Conservation (phyloP, 2,113 vertebrate species). For the Alligator mississippiensis region DNA sequence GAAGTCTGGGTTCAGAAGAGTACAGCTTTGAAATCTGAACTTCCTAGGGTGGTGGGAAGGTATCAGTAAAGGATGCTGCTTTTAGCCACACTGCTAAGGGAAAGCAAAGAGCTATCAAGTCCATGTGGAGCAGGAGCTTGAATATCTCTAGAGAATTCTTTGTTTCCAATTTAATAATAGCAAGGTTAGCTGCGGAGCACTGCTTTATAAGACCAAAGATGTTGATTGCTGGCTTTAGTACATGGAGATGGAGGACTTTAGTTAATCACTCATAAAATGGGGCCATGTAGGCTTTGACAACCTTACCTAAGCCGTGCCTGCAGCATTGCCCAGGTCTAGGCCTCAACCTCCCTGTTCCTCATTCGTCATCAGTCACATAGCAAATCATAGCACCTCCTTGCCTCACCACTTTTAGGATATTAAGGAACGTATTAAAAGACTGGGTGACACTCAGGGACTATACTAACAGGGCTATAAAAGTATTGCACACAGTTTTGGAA, state of each 20-base stretch:
- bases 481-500: not conserved
- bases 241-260: not conserved
- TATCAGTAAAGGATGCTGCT: not conserved
- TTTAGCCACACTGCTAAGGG: accelerated
- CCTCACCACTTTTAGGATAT: not conserved
- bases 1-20: too few relatives aligned
- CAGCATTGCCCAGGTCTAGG: not conserved
- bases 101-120: not conserved
- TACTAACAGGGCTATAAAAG: not conserved
- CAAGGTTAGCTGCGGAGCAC: accelerated
- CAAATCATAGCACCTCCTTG: not conserved
- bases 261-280: not conserved
- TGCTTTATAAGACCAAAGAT: not conserved
- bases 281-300: not conserved
- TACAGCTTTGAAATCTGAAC: not conserved
- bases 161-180: not conserved
- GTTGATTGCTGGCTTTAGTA: not conserved
- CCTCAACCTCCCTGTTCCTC: not conserved
- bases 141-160: not conserved
- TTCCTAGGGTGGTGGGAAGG: not conserved
- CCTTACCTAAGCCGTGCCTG: not conserved
- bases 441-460: not conserved
- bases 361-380: not conserved
- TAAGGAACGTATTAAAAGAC: not conserved
- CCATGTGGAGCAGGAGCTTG: constrained; percentile 16